phyloP scores from a whole-genome alignment of 2,113 vertebrate genomes.

The Apodemus sylvaticus region DNA sequence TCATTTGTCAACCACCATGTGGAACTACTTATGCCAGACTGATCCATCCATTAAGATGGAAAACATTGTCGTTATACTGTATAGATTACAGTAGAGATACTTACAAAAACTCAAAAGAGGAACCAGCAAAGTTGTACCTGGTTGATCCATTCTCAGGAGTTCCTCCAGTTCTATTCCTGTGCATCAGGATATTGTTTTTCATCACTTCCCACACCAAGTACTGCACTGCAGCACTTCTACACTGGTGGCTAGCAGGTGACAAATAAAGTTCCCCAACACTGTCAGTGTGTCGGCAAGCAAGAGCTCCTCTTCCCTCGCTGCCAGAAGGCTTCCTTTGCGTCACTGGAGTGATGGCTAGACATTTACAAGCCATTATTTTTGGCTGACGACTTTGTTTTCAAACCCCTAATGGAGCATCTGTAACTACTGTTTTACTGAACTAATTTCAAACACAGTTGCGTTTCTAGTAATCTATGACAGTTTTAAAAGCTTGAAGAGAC shows the following conservation, averaged over 20 bases:
- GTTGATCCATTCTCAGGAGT: constrained; percentile 6
- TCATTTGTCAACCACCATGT: constrained; percentile 80
- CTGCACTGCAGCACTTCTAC: neutral
- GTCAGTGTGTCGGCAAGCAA: constrained; percentile 56
- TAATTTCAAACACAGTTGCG: constrained; percentile 50
- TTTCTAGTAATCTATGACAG: constrained; percentile 63
- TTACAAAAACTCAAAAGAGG: constrained; percentile 22
- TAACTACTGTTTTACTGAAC: constrained; percentile 64
- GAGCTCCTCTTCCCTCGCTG: neutral
- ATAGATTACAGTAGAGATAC: constrained; percentile 38
- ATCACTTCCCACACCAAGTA: constrained; percentile 49
- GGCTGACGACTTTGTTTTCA: constrained; percentile 65
- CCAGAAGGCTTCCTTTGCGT: constrained; percentile 23
- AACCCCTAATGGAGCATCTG: constrained; percentile 65
- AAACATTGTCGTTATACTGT: constrained; percentile 59
- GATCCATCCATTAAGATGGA: constrained; percentile 60
- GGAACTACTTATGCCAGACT: constrained; percentile 80
- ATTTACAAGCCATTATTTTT: constrained; percentile 70
- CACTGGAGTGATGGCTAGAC: constrained; percentile 17
- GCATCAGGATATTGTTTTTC: constrained; percentile 59
- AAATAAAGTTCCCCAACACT: neutral
- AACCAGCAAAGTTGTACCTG: constrained; percentile 29
- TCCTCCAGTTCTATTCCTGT: constrained; percentile 19
- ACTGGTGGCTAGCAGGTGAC: constrained; percentile 33
- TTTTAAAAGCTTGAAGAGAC: constrained; percentile 72